Evolutionary conservation across 2,888 invertebrate species (phyloP), one percentile per base, ranked within the genome.

Genomic region (Ophioninae sp.): DNA sequence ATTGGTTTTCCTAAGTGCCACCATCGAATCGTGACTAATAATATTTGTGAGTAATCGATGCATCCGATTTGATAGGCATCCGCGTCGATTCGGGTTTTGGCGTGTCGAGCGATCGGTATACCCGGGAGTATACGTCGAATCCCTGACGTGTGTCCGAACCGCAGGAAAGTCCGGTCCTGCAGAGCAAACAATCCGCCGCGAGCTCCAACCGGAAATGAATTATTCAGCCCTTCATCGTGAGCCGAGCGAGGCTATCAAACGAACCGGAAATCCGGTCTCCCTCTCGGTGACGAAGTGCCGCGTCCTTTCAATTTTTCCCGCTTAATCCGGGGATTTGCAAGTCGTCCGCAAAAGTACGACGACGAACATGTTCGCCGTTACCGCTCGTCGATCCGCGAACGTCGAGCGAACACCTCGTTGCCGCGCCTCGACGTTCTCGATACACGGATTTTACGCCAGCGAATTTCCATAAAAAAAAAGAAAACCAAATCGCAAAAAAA

Each of bases 231-330:
- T 78, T 81, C 79, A 78, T 71, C 79, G 76, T 56, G 71, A 44
- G 56, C 23, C 68, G 59, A 41, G 77, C 2, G 30, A 17, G 37
- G 8, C 41, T 30, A 61, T 44, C 68, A 30, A 61, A 30, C 23
- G 17, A 7, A 56, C 41, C n/a, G 65, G n/a, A 67, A 59, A 59
- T 76, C 20, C 10, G 41, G 65, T 65, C 59, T 61, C 71, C 73
- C 84, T 81, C 78, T 75, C 87, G 85, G 87, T 85, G 85, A 87
- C 86, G 86, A 87, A 88, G 88, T 86, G 85, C 87, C 85, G 77
- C 39, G 51, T 61, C 83, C 65, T 72, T 20, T 22, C 84, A 83
- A 86, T 86, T 86, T 85, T 83, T 64, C 23, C 22, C 79, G 85
- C 76, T 87, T 84, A 87, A 87, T 85, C 87, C 51, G 51, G 76